phyloP scores from a whole-genome alignment of 2,113 vertebrate genomes.

The Mus spicilegus region DNA sequence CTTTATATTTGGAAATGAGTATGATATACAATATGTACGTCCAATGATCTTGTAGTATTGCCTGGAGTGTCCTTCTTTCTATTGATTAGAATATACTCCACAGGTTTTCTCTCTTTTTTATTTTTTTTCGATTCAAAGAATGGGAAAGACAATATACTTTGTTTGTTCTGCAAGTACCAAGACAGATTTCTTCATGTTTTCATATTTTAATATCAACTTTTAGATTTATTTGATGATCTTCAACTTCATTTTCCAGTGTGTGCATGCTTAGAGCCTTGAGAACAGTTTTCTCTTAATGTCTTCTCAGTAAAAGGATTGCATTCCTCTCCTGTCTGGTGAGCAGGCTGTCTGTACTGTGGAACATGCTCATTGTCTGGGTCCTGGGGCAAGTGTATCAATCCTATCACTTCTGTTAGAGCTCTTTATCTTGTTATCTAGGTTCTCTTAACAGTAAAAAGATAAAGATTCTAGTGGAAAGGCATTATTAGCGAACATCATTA shows the following conservation, averaged over 20 bases:
- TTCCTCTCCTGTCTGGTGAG: neutral
- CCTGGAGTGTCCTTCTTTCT: neutral
- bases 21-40: neutral
- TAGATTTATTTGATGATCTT: neutral
- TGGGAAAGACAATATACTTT: accelerated
- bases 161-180: neutral
- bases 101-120: neutral
- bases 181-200: neutral
- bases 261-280: neutral
- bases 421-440: neutral
- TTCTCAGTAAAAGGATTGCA: too few relatives aligned
- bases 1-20: neutral
- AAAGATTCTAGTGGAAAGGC: neutral
- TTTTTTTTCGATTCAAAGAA: neutral
- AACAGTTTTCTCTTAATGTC: neutral
- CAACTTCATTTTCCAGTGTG: neutral
- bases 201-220: too few relatives aligned
- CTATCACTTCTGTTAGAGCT: neutral
- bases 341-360: neutral
- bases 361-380: neutral
- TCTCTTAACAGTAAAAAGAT: neutral
- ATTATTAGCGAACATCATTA: neutral
- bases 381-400: neutral
- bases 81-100: neutral
- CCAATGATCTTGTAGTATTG: neutral